A percentile compares a stretch with the other conserved stretches of the same genome.
Conservation (phyloP, 2,888 invertebrate species). For the Allophyes oxyacanthae region DNA sequence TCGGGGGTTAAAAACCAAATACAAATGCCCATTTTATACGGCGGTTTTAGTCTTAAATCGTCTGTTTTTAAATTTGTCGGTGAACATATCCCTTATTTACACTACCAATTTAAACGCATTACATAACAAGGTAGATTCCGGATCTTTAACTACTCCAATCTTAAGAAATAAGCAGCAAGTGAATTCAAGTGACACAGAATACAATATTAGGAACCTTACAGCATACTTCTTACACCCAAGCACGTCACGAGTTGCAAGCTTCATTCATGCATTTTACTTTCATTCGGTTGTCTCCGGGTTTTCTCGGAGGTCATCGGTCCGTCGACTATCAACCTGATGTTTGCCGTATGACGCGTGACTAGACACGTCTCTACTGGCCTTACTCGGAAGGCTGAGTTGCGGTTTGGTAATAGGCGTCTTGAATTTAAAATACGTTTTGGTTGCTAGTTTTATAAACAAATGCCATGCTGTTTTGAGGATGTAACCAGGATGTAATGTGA, state of each 20-base stretch:
- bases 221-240: not conserved
- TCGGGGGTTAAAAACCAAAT: too few relatives aligned
- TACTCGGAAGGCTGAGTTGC: conserved; percentile 15
- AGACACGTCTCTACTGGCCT: conserved; percentile 11
- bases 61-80: too few relatives aligned
- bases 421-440: conserved; percentile 11
- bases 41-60: too few relatives aligned
- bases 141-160: too few relatives aligned
- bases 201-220: not conserved
- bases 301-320: conserved; percentile 27
- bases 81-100: too few relatives aligned
- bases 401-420: conserved; percentile 25
- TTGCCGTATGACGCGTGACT: conserved; percentile 17
- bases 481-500: conserved; percentile 10
- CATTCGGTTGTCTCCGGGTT: conserved; percentile 28
- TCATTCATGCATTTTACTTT: conserved; percentile 45
- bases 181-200: too few relatives aligned
- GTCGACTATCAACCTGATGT: not conserved
- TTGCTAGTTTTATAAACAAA: conserved; percentile 28
- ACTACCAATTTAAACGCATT: too few relatives aligned
- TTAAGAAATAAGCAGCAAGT: too few relatives aligned
- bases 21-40: too few relatives aligned
- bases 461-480: not conserved
- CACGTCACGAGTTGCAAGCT: conserved; percentile 10
- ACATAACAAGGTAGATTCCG: too few relatives aligned